Evolutionary conservation across 2,113 vertebrate species (phyloP).

Genomic region (Buteo buteo): DNA sequence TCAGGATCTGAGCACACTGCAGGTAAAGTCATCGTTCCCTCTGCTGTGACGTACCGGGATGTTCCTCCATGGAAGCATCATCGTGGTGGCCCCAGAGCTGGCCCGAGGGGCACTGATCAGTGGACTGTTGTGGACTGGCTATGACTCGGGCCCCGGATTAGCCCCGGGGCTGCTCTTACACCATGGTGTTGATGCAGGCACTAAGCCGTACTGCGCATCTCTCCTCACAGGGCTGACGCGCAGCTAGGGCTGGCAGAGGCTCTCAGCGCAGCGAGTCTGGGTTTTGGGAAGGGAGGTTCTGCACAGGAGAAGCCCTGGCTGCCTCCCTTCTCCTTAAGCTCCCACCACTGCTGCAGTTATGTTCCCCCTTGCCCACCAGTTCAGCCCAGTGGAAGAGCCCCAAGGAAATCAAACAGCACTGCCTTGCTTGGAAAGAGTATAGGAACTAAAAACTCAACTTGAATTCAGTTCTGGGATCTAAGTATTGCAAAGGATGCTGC

Average conservation of each 20-base stretch:
- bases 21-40: not conserved
- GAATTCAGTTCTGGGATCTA: not conserved
- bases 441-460: not conserved
- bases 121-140: not conserved
- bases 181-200: not conserved
- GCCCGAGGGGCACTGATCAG: not conserved
- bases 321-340: not conserved
- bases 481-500: not conserved
- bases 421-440: not conserved
- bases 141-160: not conserved
- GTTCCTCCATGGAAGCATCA: not conserved
- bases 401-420: not conserved
- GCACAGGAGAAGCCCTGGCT: not conserved
- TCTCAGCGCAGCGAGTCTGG: not conserved
- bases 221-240: not conserved
- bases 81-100: not conserved
- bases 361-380: not conserved
- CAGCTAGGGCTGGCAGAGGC: not conserved
- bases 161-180: not conserved
- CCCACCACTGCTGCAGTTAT: not conserved
- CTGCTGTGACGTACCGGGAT: not conserved
- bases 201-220: fast-evolving
- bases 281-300: not conserved
- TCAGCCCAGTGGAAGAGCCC: not conserved
- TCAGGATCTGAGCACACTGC: not conserved